These are phyloP conservation scores for Todiramphus chloris DNA, from an alignment of 2,113 vertebrate species.

Conservation along the genomic window DNA sequence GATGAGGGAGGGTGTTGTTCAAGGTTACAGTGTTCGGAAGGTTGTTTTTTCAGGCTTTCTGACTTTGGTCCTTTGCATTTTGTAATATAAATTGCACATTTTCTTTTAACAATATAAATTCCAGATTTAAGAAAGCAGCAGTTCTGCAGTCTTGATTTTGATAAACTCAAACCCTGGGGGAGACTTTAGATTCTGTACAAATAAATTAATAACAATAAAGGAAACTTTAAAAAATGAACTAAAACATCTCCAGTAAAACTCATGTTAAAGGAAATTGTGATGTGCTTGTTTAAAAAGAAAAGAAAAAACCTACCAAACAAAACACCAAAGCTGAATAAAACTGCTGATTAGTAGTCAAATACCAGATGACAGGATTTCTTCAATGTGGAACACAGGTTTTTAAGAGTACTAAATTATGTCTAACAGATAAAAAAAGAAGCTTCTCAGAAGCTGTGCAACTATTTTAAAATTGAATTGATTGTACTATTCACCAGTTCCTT, in stretches of 20 bases:
- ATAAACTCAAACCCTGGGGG: not conserved
- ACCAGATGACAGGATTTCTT: not conserved
- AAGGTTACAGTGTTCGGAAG: not conserved
- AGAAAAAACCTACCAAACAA: not conserved
- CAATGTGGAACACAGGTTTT: not conserved
- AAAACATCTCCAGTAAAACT: slow-evolving; percentile 29
- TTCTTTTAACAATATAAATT: slow-evolving; percentile 39
- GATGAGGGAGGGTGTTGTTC: not conserved
- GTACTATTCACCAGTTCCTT: not conserved
- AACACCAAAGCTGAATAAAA: not conserved
- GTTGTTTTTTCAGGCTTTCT: not conserved
- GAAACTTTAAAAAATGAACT: not conserved
- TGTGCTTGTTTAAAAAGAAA: not conserved
- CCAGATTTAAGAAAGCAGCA: slow-evolving; percentile 28
- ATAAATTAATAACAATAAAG: not conserved
- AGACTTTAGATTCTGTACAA: slow-evolving; percentile 27
- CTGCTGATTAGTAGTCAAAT: not conserved
- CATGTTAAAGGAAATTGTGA: slow-evolving; percentile 50
- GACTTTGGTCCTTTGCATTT: not conserved
- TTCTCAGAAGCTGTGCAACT: not conserved
- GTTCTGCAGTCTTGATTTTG: slow-evolving; percentile 13
- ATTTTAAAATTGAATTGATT: not conserved
- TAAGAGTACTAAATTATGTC: not conserved
- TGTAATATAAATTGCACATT: slow-evolving; percentile 28
- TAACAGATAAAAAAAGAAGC: not conserved